phyloP scores from a whole-genome alignment of 2,888 invertebrate genomes.

The Campoplex capitator region DNA sequence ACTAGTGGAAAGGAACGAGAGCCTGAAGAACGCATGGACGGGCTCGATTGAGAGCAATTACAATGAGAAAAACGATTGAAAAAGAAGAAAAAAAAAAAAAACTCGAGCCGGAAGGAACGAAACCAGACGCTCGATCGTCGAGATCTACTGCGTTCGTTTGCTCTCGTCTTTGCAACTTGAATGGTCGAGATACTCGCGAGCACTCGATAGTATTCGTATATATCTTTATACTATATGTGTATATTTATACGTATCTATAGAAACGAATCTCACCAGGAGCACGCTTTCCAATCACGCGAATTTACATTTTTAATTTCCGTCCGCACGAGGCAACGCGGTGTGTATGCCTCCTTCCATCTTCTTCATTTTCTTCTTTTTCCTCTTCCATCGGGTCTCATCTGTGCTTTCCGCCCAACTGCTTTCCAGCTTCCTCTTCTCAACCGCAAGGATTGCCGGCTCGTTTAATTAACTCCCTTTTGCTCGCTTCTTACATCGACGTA shows the following conservation, averaged over 20 bases:
- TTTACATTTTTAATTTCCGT: constrained; percentile 82
- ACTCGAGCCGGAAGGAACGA: constrained; percentile 65
- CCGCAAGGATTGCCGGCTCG: constrained; percentile 62
- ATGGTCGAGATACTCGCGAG: constrained; percentile 15
- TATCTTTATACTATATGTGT: background rate
- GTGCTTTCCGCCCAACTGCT: constrained; percentile 56
- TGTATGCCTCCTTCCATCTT: constrained; percentile 41
- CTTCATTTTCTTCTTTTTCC: constrained; percentile 36
- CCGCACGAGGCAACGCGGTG: constrained; percentile 59
- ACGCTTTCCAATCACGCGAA: constrained; percentile 78
- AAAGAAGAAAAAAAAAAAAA: background rate
- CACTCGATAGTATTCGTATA: constrained; percentile 15
- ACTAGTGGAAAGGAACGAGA: background rate
- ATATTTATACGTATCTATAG: constrained; percentile 34
- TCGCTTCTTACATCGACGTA: constrained; percentile 77
- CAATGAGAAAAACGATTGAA: constrained; percentile 52
- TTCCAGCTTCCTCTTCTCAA: constrained; percentile 51
- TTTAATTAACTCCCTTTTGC: constrained; percentile 80
- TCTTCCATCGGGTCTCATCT: constrained; percentile 52
- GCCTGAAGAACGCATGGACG: constrained; percentile 39
- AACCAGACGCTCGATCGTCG: constrained; percentile 61
- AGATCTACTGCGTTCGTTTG: constrained; percentile 51
- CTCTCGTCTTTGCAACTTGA: constrained; percentile 44
- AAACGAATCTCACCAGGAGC: constrained; percentile 39
- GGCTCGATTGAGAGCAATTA: constrained; percentile 66